Evolutionary conservation across 2,797 vertebrate genomes (phyloP), one percentile per base, ranked within the genome.

Genomic region (Picus viridis): DNA sequence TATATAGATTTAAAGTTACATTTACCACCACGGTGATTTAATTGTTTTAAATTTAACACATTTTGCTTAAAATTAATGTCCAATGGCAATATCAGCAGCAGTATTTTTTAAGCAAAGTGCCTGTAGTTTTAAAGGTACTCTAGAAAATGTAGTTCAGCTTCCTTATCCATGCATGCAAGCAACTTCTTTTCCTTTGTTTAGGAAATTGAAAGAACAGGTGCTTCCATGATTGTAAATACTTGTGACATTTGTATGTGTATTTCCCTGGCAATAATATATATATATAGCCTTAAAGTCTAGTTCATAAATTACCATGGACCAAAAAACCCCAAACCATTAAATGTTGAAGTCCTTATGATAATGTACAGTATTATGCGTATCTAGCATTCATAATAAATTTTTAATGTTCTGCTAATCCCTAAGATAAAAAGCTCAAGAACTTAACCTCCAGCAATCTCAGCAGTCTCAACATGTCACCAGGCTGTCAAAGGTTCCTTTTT

Each of bases 301-400:
- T 97, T 98, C 98, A 97, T 98, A 98, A 98, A 98, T 98, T 98
- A 98, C 96, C 83, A 91, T 97, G 97, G 96, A 97, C 96, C 92
- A 96, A 93, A 97, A 81, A 92, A 97, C 23, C 10, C 22, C 71
- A 92, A 98, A 98, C 98, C 98, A 98, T 98, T 98, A 98, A 98
- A 98, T 96, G 96, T 98, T 98, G 97, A 98, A 98, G 95, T 97
- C 95, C 88, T 97, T 96, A 97, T 95, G 94, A 97, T 98, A 97
- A 98, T 97, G 95, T 97, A 94, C 47, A 89, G 74, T 83, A 88
- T 98, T 98, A 98, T 98, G 94, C 94, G 94, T 98, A 97, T 93
- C 96, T 98, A 96, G 96, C 96, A 96, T 95, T 97, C 97, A 86
- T 82, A 97, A 98, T 98, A 95, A 90, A 98, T 98, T 98, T 98